Base-by-base conservation (phyloP, 2,797 vertebrate genomes). In the Phoebastria nigripes region DNA sequence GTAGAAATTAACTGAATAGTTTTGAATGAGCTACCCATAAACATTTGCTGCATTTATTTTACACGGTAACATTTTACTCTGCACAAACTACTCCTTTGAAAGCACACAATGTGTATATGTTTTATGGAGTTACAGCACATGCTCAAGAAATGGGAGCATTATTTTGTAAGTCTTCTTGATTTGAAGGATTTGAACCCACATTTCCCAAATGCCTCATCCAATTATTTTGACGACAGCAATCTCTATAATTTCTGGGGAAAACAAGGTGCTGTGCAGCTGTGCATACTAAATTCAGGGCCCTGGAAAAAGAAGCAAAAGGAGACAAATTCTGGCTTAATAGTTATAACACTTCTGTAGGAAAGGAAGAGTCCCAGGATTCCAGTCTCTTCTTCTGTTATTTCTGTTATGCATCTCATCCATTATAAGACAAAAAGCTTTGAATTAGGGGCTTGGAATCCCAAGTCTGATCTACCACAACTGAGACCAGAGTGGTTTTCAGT, bases 11-110 rank as follows among this genome's bases (percentile, higher is more conserved):
- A 94, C 84, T 33, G 80, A 94, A 94, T 74, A 79, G 80, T 86
- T 94, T 83, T 93, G 91, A 93, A 92, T 81, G 91, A 93, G 62
- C 72, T 95, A 61, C 69, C 76, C 93, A 93, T 91, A 95, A 96
- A 83, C 89, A 86, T 90, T 93, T 86, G 89, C 56, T 95, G 69
- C 82, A 69, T 89, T 94, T 96, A 93, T 95, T 95, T 95, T 91
- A 78, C 49, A 67, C 5, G 11, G 42, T 93, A 94, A 63, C 65
- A 67, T 93, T 93, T 92, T 80, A 65, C 76, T 80, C 0, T 0
- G 59, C 4, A 3, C 52, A 89, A 91, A 93, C n/a, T 92, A 33
- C 56, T 92, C 71, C 74, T 93, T 16, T 95, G 89, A 82, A 96
- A 93, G 78, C 74, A 56, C 18, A 44, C 41, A 59, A 13, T 44